Base-by-base conservation (phyloP, 2,888 invertebrate species). In the Neoscelio sp. region DNA sequence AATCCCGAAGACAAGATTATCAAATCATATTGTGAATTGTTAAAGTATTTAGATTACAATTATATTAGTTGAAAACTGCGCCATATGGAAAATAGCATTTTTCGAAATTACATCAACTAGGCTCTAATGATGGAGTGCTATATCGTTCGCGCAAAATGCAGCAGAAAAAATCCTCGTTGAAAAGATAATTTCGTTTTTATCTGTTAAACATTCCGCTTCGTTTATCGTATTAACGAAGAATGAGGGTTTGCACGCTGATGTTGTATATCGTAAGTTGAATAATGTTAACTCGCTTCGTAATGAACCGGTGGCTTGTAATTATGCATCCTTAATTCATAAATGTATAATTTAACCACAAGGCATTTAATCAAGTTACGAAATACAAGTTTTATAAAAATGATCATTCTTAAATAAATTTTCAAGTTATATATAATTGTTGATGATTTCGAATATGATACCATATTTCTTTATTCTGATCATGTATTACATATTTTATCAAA, bases 161-260 rank as follows among this genome's bases (percentile, higher is more conserved):
- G 42, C 33, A 40, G 18, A 70, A 70, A 50, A 71, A 60, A 42
- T 17, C 30, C 50, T 60, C 52, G 50, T 71, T 71, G 60, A 60
- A 71, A 52, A 60, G 60, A 60, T 71, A 71, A 71, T 71, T 71
- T 71, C 33, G 52, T 60, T 60, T 70, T 70, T 58, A 58, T 70
- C 48, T 35, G 58, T 50, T 60, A 70, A 50, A 70, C 58, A 70
- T 60, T 70, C 58, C 58, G 58, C 28, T 23, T 28, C 58, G 35
- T 46, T 54, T 68, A 23, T 18, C 35, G 12, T 68, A 44, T 56
- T 54, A 56, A 68, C 56, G 54, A 56, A 33, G 20, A 52, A 46
- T 42, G n/a, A 52, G 23, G 50, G 52, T 68, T 58, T 56, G 23
- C 10, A 26, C 10, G 26, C 23, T n/a, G 10, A 13, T 50, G 23